phyloP scores from a whole-genome alignment of 2,888 invertebrate genomes.

The Eueremaeus valkanovi region DNA sequence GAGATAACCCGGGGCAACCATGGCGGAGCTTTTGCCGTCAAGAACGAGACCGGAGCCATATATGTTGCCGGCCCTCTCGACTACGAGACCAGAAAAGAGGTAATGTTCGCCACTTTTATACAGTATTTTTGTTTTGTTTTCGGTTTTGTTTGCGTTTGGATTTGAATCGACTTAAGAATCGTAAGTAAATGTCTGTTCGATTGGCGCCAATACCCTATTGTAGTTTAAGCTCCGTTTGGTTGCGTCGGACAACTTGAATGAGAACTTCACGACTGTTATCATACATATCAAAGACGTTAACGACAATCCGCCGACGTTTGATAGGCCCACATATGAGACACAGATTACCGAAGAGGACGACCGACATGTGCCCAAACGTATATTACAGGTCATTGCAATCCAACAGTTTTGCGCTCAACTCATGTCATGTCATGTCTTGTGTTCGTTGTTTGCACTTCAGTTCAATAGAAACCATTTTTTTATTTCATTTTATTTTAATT shows the following conservation, averaged over 20 bases:
- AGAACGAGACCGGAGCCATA: constrained; percentile 97
- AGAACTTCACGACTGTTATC: constrained; percentile 93
- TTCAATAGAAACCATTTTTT: not conserved
- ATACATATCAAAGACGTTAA: constrained; percentile 97
- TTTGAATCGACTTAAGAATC: constrained; percentile 10
- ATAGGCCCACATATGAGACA: constrained; percentile 86
- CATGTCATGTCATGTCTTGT: constrained; percentile 23
- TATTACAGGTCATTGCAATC: constrained; percentile 66
- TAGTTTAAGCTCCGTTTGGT: constrained; percentile 91
- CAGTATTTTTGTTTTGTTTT: constrained; percentile 39
- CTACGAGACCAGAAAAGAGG: constrained; percentile 92
- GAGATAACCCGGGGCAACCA: constrained; percentile 97
- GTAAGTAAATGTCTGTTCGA: constrained; percentile 1
- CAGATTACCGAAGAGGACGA: constrained; percentile 95
- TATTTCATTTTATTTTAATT: constrained; percentile 39
- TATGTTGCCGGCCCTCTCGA: constrained; percentile 95
- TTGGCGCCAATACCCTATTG: not conserved
- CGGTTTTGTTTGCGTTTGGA: constrained; percentile 37
- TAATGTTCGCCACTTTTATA: constrained; percentile 59
- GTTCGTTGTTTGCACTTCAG: constrained; percentile 29
- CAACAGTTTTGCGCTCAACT: not conserved
- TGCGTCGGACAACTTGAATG: constrained; percentile 92
- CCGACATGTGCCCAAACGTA: constrained; percentile 85
- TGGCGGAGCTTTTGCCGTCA: constrained; percentile 93
- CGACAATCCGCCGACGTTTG: constrained; percentile 96